Conservation (phyloP, 2,888 invertebrate genomes). For the Schizotus pectinicornis region DNA sequence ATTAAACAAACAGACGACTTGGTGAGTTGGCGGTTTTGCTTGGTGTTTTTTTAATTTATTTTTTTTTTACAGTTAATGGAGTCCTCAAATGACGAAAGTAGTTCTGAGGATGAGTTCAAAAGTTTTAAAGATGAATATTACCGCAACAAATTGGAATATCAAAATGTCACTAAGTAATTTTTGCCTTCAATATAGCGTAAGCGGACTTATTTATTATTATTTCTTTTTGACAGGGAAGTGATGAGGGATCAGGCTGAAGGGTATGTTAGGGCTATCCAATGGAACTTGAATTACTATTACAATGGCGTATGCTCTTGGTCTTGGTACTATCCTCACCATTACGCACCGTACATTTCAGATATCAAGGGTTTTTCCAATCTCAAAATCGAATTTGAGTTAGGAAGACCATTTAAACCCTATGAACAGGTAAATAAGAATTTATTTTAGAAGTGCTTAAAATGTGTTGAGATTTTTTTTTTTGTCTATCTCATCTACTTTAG, state of each 20-base stretch:
- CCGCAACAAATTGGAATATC: conserved; percentile 83
- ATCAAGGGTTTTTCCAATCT: conserved; percentile 76
- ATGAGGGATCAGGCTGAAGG: conserved; percentile 82
- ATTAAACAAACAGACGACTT: conserved; percentile 69
- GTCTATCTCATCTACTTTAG: too few relatives aligned
- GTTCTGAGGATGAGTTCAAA: conserved; percentile 58
- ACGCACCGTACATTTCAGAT: conserved; percentile 96
- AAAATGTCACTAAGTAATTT: conserved; percentile 72
- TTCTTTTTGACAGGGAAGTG: conserved; percentile 67
- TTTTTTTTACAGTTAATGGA: conserved; percentile 27
- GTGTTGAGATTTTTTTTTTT: too few relatives aligned
- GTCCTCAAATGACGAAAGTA: conserved; percentile 37
- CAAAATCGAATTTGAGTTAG: conserved; percentile 82
- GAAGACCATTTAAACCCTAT: conserved; percentile 90
- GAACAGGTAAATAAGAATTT: conserved; percentile 68
- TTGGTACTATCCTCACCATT: conserved; percentile 98
- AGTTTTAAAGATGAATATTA: conserved; percentile 95
- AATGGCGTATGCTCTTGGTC: conserved; percentile 97
- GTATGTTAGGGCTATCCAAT: conserved; percentile 93
- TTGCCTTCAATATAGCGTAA: background rate
- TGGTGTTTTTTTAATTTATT: conserved; percentile 14
- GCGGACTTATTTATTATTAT: background rate
- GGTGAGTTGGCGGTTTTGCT: conserved; percentile 54
- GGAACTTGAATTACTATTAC: conserved; percentile 97
- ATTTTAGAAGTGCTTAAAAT: too few relatives aligned